Evolutionary conservation across 1,140 invertebrate genomes (phyloP).

Genomic region (Aphelenchoides avenae): DNA sequence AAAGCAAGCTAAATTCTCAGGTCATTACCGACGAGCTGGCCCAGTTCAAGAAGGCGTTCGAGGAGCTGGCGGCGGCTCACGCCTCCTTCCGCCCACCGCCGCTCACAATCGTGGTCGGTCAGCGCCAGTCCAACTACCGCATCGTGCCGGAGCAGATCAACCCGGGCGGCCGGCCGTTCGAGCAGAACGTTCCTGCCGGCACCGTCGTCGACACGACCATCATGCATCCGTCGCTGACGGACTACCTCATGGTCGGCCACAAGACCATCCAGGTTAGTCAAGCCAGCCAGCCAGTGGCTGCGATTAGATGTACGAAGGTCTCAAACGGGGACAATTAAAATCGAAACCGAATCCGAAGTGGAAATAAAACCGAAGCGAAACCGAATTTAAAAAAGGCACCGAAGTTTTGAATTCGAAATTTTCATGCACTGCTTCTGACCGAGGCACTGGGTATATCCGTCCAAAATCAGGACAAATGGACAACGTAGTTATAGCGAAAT

Average conservation of each 20-base stretch:
- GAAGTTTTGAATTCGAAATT: too few species aligned
- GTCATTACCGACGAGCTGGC: slow-evolving; percentile 8
- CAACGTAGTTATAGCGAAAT: too few species aligned
- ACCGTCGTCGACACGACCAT: slow-evolving; percentile 1
- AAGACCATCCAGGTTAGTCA: slow-evolving; percentile 21
- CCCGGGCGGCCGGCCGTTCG: slow-evolving; percentile 3
- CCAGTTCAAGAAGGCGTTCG: slow-evolving; percentile 11
- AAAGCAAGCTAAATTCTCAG: slow-evolving; percentile 2
- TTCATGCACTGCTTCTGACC: too few species aligned
- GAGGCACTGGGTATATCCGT: too few species aligned
- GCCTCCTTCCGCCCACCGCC: neutral
- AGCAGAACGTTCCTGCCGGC: slow-evolving; percentile 13
- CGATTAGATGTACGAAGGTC: too few species aligned
- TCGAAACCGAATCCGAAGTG: too few species aligned
- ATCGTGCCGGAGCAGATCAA: slow-evolving; percentile 9
- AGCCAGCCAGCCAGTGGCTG: too few species aligned
- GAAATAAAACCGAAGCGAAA: too few species aligned
- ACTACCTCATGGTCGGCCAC: slow-evolving; percentile 10
- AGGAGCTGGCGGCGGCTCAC: slow-evolving; percentile 3
- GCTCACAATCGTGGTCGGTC: slow-evolving; percentile 10
- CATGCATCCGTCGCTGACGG: slow-evolving; percentile 10
- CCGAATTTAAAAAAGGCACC: too few species aligned
- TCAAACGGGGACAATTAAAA: too few species aligned
- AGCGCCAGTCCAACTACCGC: slow-evolving; percentile 21
- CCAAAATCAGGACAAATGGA: too few species aligned